phyloP scores from a whole-genome alignment of 2,113 vertebrate genomes.

The Elgaria multicarinata region DNA sequence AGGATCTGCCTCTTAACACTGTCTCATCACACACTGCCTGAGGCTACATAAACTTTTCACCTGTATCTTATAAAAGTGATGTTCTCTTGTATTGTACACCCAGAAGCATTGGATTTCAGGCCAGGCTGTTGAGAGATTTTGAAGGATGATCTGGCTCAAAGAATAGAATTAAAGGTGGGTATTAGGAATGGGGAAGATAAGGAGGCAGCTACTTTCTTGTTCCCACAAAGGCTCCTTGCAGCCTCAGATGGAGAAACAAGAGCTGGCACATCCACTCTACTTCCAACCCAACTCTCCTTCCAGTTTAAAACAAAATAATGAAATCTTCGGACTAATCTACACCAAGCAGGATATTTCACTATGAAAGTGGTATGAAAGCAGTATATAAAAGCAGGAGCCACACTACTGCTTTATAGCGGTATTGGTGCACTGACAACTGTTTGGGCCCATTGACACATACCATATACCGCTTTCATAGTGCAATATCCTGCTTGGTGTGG shows the following conservation, averaged over 20 bases:
- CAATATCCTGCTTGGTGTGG: too few species aligned
- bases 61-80: not conserved
- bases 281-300: not conserved
- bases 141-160: not conserved
- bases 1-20: constrained; percentile 4
- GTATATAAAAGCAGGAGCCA: too few species aligned
- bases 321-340: too few species aligned
- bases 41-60: not conserved
- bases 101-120: not conserved
- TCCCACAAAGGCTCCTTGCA: not conserved
- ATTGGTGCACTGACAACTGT: too few species aligned
- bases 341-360: too few species aligned
- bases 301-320: not conserved
- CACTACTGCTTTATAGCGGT: too few species aligned
- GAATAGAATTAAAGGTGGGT: not conserved
- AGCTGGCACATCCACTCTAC: too few species aligned
- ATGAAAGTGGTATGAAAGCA: too few species aligned
- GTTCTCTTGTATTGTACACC: not conserved
- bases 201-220: not conserved
- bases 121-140: not conserved
- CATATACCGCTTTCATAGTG: too few species aligned
- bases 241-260: not conserved
- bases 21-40: not conserved
- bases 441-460: too few species aligned
- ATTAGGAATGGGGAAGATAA: not conserved